phyloP scores from a whole-genome alignment of 1,140 invertebrate genomes.

The Scaptomyza graminum region DNA sequence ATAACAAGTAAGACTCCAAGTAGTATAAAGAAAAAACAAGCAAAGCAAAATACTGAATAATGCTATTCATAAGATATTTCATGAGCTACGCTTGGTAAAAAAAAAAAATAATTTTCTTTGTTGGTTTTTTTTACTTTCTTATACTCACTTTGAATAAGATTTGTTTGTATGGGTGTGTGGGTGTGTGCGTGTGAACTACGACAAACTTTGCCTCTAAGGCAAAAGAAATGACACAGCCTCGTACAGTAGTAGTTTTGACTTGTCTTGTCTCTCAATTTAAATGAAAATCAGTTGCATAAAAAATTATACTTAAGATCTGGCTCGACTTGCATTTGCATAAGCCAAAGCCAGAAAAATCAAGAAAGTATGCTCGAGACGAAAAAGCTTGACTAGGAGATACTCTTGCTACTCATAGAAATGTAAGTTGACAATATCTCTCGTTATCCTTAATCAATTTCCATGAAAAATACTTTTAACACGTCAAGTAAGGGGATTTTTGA shows the following conservation, averaged over 20 bases:
- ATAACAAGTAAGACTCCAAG: constrained; percentile 24
- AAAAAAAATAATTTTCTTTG: constrained; percentile 50
- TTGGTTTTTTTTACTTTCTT: constrained; percentile 16
- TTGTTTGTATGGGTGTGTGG: constrained; percentile 4
- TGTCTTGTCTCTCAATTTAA: constrained; percentile 61
- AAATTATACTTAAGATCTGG: constrained; percentile 58
- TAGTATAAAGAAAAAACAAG: constrained; percentile 5
- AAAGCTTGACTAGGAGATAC: too few species aligned
- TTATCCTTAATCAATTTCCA: too few species aligned
- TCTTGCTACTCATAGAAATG: too few species aligned
- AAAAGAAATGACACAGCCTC: constrained; percentile 40
- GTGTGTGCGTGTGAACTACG: constrained; percentile 15
- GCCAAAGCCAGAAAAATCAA: constrained; percentile 22
- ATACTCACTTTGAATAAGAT: constrained; percentile 28
- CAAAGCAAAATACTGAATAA: constrained; percentile 53
- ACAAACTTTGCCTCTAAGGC: constrained; percentile 48
- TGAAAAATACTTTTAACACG: too few species aligned
- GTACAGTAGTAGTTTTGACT: constrained; percentile 9
- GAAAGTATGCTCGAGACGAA: too few species aligned
- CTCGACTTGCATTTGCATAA: constrained; percentile 53
- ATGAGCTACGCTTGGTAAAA: constrained; percentile 41
- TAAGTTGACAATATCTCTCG: too few species aligned
- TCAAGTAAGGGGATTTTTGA: too few species aligned
- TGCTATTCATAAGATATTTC: constrained; percentile 72
- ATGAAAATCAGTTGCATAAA: constrained; percentile 65